Evolutionary conservation across 2,888 invertebrate genomes (phyloP).

Genomic region (Amphipoea oculea): DNA sequence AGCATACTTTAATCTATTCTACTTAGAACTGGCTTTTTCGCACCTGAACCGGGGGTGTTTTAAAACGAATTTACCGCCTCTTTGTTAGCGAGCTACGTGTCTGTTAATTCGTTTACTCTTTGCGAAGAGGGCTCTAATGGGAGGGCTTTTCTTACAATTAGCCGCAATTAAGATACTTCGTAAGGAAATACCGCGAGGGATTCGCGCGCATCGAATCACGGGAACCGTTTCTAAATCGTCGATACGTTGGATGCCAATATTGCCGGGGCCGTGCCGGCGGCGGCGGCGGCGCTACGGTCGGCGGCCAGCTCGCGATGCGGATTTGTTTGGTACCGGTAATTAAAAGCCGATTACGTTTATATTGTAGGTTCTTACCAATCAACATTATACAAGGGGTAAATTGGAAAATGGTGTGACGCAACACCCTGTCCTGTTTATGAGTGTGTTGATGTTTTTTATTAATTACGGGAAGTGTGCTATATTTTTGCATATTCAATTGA

Average conservation of each 20-base stretch:
- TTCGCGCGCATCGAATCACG: slow-evolving; percentile 64
- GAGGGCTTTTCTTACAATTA: slow-evolving; percentile 88
- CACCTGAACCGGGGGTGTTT: slow-evolving; percentile 86
- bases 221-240: slow-evolving; percentile 71
- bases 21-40: slow-evolving; percentile 84
- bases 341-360: slow-evolving; percentile 72
- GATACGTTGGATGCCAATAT: slow-evolving; percentile 67
- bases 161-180: slow-evolving; percentile 87
- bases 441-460: slow-evolving; percentile 40
- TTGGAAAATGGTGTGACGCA: slow-evolving; percentile 56
- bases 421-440: slow-evolving; percentile 33
- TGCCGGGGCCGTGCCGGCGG: slow-evolving; percentile 45
- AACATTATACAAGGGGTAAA: slow-evolving; percentile 58
- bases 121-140: slow-evolving; percentile 83
- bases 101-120: slow-evolving; percentile 89
- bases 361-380: slow-evolving; percentile 64
- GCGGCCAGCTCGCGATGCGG: slow-evolving; percentile 43
- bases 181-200: slow-evolving; percentile 77
- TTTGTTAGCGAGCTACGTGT: slow-evolving; percentile 81
- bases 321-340: slow-evolving; percentile 72
- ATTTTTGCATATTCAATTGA: slow-evolving; percentile 24
- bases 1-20: slow-evolving; percentile 84
- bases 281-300: slow-evolving; percentile 31
- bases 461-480: slow-evolving; percentile 25
- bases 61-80: slow-evolving; percentile 86